phyloP scores from a whole-genome alignment of 2,797 vertebrate species.

The Sphenopsis melanotis region DNA sequence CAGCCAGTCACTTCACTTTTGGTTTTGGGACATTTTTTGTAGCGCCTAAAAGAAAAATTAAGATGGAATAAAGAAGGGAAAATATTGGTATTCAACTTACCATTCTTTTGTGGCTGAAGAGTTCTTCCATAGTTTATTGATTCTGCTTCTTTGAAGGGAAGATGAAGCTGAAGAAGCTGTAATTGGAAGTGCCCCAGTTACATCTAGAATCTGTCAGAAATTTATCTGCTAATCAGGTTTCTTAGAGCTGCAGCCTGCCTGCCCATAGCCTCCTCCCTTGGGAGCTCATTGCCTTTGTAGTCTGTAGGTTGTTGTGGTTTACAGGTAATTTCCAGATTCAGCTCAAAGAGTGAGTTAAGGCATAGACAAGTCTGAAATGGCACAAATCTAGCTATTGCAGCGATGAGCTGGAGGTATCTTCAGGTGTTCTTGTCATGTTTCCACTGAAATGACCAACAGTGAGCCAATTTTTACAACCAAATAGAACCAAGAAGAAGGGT shows the following conservation, averaged over 20 bases:
- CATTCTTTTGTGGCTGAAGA: not conserved
- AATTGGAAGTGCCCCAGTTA: not conserved
- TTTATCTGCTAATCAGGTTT: not conserved
- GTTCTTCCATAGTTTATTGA: not conserved
- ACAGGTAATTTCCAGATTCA: not conserved
- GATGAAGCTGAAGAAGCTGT: not conserved
- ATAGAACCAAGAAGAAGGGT: not conserved
- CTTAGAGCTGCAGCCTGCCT: not conserved
- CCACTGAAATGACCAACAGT: not conserved
- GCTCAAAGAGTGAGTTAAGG: not conserved
- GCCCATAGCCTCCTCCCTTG: not conserved
- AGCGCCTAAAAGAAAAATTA: not conserved
- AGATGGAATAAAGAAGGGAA: not conserved
- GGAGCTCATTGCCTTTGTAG: not conserved
- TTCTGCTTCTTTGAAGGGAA: not conserved
- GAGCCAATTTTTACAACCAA: not conserved
- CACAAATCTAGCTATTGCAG: not conserved
- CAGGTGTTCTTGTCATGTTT: not conserved
- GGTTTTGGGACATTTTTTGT: not conserved
- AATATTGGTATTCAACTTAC: not conserved
- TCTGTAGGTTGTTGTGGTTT: not conserved
- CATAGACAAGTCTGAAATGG: not conserved
- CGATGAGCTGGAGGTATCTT: not conserved
- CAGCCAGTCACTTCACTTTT: not conserved
- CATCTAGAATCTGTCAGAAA: not conserved